phyloP scores from a whole-genome alignment of 2,113 vertebrate genomes.

The Prochilodus magdalenae region DNA sequence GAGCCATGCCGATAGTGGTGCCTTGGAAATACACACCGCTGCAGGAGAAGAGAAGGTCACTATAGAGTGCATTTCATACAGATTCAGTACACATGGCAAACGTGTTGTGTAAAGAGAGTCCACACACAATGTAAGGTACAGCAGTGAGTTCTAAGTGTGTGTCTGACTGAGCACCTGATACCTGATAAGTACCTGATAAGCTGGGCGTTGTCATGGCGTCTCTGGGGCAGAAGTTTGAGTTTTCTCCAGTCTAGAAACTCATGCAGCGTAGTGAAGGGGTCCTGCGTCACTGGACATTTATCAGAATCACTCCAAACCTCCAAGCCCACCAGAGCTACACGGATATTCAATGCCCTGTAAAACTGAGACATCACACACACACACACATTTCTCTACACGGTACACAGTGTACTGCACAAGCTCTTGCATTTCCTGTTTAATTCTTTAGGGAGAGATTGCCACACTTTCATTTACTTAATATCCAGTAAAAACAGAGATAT shows the following conservation, averaged over 20 bases:
- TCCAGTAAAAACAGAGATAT: no score
- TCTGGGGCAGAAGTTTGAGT: conserved; percentile 87
- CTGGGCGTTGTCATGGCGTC: conserved; percentile 94
- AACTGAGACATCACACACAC: conserved; percentile 76
- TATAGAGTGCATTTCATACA: neutral
- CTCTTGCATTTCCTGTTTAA: neutral
- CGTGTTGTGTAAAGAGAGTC: no score
- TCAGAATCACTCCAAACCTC: conserved; percentile 95
- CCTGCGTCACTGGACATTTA: conserved; percentile 90
- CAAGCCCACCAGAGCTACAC: conserved; percentile 91
- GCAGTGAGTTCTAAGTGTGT: neutral
- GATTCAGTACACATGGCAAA: neutral
- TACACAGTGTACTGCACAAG: neutral
- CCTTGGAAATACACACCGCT: conserved; percentile 96
- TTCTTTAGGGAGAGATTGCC: neutral
- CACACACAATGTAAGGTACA: neutral
- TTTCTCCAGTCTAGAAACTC: conserved; percentile 98
- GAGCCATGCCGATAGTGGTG: conserved; percentile 97
- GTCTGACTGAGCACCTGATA: neutral
- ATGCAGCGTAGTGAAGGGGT: conserved; percentile 92
- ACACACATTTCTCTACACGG: neutral
- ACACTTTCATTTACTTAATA: no score
- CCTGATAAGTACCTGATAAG: conserved; percentile 86
- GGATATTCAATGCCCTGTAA: conserved; percentile 92
- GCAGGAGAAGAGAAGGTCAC: conserved; percentile 48